phyloP scores from a whole-genome alignment of 2,888 invertebrate genomes.

The Chrysolina haemoptera region DNA sequence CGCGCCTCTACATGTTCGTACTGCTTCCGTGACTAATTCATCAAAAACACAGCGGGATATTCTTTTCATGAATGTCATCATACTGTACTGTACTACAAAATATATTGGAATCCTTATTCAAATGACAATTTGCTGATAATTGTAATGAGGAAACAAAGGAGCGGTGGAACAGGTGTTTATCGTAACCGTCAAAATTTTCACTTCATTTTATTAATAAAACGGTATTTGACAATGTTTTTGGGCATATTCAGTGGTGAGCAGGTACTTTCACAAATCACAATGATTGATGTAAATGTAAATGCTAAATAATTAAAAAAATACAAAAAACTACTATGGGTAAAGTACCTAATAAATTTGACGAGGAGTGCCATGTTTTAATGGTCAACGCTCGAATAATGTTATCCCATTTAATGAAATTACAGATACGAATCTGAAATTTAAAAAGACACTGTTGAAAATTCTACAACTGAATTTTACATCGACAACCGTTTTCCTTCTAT shows the following conservation, averaged over 20 bases:
- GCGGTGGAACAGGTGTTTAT: conserved; percentile 27
- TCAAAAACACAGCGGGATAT: conserved; percentile 25
- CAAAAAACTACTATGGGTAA: background rate
- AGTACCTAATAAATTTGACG: background rate
- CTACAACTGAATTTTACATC: too few species aligned
- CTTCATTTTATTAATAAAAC: conserved; percentile 1
- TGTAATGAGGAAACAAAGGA: conserved; percentile 12
- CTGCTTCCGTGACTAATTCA: conserved; percentile 20
- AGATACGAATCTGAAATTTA: too few species aligned
- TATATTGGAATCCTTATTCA: conserved; percentile 19
- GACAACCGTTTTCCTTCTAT: too few species aligned
- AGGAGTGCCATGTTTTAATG: background rate
- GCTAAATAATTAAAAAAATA: background rate
- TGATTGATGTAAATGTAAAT: background rate
- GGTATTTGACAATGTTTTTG: conserved; percentile 10
- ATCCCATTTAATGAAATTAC: too few species aligned
- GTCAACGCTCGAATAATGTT: too few species aligned
- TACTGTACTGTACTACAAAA: conserved; percentile 4
- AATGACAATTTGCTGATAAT: conserved; percentile 19
- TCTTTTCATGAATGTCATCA: conserved; percentile 19
- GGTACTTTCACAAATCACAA: conserved; percentile 30
- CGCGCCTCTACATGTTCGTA: background rate
- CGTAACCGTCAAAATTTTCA: conserved; percentile 21
- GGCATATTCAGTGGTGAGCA: background rate
- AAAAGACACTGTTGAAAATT: too few species aligned